These are phyloP conservation scores for Macaria liturata DNA, from an alignment of 2,888 invertebrate genomes.

Conservation along the genomic window DNA sequence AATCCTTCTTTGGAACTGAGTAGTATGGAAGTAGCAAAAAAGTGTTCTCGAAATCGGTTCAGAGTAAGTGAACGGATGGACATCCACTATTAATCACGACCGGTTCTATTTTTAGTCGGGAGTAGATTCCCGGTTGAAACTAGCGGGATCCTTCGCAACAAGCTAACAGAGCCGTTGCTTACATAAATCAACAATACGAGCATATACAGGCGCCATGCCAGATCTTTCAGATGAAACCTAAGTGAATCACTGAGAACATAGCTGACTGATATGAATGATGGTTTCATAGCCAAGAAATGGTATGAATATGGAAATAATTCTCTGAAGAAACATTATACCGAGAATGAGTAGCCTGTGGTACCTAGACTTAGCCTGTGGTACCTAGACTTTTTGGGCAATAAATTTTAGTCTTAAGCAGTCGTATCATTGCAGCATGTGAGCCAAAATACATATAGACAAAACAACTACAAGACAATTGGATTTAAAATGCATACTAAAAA, in stretches of 20 bases:
- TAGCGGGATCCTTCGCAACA: slow-evolving; percentile 59
- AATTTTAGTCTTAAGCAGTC: too few relatives aligned
- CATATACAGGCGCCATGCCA: slow-evolving; percentile 46
- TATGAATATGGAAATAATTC: too few relatives aligned
- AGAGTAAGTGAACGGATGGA: slow-evolving; percentile 34
- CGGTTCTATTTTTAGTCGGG: slow-evolving; percentile 50
- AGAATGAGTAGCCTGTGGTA: too few relatives aligned
- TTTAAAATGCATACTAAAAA: too few relatives aligned
- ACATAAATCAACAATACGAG: slow-evolving; percentile 67
- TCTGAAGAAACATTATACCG: too few relatives aligned
- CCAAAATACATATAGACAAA: too few relatives aligned
- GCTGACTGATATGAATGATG: neutral
- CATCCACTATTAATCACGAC: slow-evolving; percentile 58
- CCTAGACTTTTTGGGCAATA: too few relatives aligned
- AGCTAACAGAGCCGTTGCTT: slow-evolving; percentile 56
- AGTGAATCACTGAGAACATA: slow-evolving; percentile 17
- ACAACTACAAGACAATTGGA: too few relatives aligned
- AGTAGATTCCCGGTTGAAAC: slow-evolving; percentile 44
- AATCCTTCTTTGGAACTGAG: slow-evolving; percentile 6
- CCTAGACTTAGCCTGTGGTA: too few relatives aligned
- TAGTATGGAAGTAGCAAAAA: slow-evolving; percentile 14
- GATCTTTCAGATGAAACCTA: slow-evolving; percentile 33
- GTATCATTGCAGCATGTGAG: too few relatives aligned
- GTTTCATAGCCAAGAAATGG: neutral
- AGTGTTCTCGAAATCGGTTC: slow-evolving; percentile 29